These are phyloP conservation scores for Bruchidius siliquastri DNA, from an alignment of 2,888 invertebrate genomes.

Conservation along the genomic window DNA sequence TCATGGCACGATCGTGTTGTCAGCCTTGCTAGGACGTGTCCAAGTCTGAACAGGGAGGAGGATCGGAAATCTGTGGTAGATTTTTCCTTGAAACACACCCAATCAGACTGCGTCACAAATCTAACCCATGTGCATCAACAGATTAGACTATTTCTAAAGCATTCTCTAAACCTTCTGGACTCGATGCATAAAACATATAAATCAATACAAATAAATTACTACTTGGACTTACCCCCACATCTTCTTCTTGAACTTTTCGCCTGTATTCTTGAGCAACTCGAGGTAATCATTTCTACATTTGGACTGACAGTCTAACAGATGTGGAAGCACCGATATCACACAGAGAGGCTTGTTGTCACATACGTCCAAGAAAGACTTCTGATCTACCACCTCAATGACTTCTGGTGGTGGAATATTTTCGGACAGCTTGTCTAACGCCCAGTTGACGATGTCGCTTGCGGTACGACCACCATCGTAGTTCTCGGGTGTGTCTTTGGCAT, in stretches of 20 bases:
- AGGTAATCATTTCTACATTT: slow-evolving; percentile 88
- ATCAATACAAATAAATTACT: too few species aligned
- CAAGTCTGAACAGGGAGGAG: too few species aligned
- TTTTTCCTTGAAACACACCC: too few species aligned
- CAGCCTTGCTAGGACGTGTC: too few species aligned
- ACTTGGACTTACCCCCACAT: slow-evolving; percentile 67
- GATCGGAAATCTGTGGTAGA: too few species aligned
- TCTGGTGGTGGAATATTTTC: slow-evolving; percentile 91
- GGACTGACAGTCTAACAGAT: slow-evolving; percentile 93
- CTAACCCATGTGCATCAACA: too few species aligned
- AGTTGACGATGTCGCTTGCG: slow-evolving; percentile 81
- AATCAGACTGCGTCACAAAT: too few species aligned
- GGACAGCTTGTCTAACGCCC: slow-evolving; percentile 80
- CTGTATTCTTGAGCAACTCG: slow-evolving; percentile 64
- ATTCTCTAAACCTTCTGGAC: too few species aligned
- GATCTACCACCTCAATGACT: slow-evolving; percentile 56
- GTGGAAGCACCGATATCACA: slow-evolving; percentile 86
- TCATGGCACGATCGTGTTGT: too few species aligned
- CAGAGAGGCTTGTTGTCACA: slow-evolving; percentile 89
- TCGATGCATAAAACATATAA: too few species aligned
- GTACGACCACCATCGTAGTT: slow-evolving; percentile 95
- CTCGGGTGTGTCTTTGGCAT: slow-evolving; percentile 68
- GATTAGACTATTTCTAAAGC: too few species aligned
- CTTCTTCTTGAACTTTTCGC: slow-evolving; percentile 90
- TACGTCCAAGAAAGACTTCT: slow-evolving; percentile 61